These are phyloP conservation scores for Heliothis subflexa DNA, from an alignment of 1,140 invertebrate genomes.

Conservation along the genomic window DNA sequence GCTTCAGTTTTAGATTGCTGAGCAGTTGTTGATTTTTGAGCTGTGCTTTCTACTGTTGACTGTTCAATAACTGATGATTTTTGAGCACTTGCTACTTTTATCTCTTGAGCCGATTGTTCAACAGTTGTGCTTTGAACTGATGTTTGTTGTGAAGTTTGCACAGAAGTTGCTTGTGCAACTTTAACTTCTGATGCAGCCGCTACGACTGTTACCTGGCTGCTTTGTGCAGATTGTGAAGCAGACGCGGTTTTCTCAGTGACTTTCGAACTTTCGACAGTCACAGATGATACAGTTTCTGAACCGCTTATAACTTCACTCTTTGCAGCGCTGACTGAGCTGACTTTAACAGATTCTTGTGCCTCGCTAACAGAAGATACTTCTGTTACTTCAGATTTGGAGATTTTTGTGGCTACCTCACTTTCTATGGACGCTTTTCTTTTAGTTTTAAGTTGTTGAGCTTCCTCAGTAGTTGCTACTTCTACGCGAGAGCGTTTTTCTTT, in stretches of 20 bases:
- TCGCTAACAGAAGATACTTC: constrained; percentile 67
- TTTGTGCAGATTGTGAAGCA: constrained; percentile 58
- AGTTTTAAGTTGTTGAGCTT: constrained; percentile 65
- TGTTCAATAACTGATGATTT: constrained; percentile 25
- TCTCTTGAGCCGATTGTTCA: constrained; percentile 36
- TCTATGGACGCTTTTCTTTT: constrained; percentile 77
- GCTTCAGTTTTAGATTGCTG: constrained; percentile 21
- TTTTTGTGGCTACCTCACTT: constrained; percentile 67
- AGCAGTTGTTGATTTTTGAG: constrained; percentile 23
- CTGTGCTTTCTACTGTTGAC: constrained; percentile 4
- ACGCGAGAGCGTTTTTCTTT: constrained; percentile 73
- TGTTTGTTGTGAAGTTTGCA: constrained; percentile 35
- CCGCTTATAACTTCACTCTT: constrained; percentile 67
- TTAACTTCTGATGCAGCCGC: constrained; percentile 51
- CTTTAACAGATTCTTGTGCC: constrained; percentile 59
- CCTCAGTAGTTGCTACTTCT: constrained; percentile 65
- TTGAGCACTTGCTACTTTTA: constrained; percentile 14
- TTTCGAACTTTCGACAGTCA: constrained; percentile 59
- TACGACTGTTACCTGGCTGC: constrained; percentile 61
- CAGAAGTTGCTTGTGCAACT: constrained; percentile 48
- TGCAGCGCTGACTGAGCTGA: constrained; percentile 52
- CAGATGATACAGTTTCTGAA: constrained; percentile 73
- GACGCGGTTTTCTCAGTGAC: constrained; percentile 60
- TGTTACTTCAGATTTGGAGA: constrained; percentile 72
- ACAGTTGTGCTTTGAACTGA: constrained; percentile 26